Conservation (phyloP, 2,113 vertebrate genomes). For the Nettapus auritus region DNA sequence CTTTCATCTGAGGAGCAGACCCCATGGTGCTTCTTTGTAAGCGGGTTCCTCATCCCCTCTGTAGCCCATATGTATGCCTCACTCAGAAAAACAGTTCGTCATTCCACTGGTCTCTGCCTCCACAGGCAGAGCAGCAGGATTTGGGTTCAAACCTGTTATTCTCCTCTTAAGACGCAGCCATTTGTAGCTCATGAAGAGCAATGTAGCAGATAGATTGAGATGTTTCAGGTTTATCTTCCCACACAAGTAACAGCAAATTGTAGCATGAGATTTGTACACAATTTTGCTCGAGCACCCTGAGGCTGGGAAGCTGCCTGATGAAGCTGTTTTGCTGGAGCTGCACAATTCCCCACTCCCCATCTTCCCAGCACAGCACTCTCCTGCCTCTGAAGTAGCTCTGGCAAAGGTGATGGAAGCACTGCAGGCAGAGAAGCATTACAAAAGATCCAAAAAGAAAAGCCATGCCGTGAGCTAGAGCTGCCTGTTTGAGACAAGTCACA, state of each 20-base stretch:
- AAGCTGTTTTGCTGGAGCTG: neutral
- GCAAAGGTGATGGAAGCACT: neutral
- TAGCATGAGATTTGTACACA: neutral
- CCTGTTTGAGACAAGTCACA: neutral
- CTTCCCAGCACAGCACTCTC: neutral
- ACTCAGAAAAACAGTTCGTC: neutral
- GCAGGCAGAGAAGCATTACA: neutral
- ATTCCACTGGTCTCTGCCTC: neutral
- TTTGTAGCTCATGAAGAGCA: constrained; percentile 31
- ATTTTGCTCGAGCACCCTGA: neutral
- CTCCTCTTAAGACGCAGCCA: neutral
- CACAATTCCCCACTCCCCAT: neutral
- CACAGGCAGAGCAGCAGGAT: neutral
- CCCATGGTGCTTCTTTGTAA: neutral
- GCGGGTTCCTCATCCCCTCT: neutral
- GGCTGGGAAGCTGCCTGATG: neutral
- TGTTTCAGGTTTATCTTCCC: constrained; percentile 25
- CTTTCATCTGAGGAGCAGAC: neutral
- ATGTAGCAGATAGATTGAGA: constrained; percentile 12
- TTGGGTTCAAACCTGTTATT: neutral
- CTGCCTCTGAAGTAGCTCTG: neutral
- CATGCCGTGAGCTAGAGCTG: neutral
- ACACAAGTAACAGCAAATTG: neutral
- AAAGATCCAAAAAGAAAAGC: neutral
- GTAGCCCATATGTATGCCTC: neutral